Conservation (phyloP, 2,113 vertebrate species). For the Prolemur simus region DNA sequence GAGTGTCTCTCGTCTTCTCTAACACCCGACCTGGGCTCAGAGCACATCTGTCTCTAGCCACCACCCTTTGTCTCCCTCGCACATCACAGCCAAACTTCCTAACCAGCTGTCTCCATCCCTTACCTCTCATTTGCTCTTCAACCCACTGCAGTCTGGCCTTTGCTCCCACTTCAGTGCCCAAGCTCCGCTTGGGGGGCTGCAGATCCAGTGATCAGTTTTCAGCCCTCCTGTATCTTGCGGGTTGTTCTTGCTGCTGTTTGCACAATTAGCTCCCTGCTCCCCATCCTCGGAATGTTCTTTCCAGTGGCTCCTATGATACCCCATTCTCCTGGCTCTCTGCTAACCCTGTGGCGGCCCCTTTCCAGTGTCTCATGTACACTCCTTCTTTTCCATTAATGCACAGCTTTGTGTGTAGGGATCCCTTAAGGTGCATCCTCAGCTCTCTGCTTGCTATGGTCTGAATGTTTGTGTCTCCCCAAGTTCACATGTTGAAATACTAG, state of each 20-base stretch:
- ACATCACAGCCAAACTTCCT: background rate
- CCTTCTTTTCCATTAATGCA: background rate
- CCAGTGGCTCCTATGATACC: accelerated
- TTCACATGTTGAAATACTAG: background rate
- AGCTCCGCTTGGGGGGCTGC: background rate
- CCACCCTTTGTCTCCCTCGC: background rate
- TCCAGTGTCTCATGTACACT: background rate
- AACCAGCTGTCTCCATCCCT: background rate
- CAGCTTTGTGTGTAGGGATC: background rate
- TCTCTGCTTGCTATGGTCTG: background rate
- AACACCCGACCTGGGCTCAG: background rate
- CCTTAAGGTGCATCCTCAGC: background rate
- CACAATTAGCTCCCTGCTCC: background rate
- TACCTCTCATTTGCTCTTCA: background rate
- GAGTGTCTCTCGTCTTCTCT: background rate
- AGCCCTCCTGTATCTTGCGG: background rate
- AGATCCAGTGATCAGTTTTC: background rate
- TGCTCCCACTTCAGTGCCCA: background rate
- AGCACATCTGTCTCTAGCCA: background rate
- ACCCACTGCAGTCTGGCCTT: background rate
- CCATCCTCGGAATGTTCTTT: background rate
- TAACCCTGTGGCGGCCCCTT: accelerated
- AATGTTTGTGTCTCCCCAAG: background rate
- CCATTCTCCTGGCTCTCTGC: background rate
- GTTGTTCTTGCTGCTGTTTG: background rate